Base-by-base conservation (phyloP, 92 coral and sea anemone genomes). In the Isaurus tuberculatus region DNA sequence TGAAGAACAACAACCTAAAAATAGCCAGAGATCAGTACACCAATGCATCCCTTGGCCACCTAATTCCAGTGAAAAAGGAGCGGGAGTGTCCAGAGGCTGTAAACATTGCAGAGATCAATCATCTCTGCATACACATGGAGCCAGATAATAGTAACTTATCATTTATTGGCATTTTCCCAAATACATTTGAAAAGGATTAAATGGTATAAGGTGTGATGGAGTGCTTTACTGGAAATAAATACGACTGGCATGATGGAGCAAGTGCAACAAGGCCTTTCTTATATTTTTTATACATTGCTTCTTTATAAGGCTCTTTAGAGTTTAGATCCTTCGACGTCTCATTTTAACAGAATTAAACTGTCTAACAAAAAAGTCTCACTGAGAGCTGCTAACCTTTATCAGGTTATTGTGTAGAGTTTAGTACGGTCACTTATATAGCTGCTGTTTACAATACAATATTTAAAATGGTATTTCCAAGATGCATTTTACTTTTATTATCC, bases 21-120 rank as follows among this genome's bases (percentile, higher is more conserved):
- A 60, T 60, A 60, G 31, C 65, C 65, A 58, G 29, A 58, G 65
- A 58, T 58, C 65, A 58, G 65, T 58, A n/a, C 29, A 58, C 65
- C 65, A 58, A 58, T 58, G 65, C 65, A 4, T 58, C 65, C 65
- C 65, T 58, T 20, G 28, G 65, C 65, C 65, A 58, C 65, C 65
- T 58, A 13, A 58, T 58, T 58, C 27, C 28, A 58, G 65, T 58
- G 65, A 58, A 23, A 58, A 58, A 58, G 65, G 65, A 58, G 65
- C 27, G 65, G 27, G 28, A 58, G 65, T 58, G 65, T 58, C 65
- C 65, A 58, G 29, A 58, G 65, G 28, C 65, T 19, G 28, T 58
- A 58, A 58, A 58, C 27, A 58, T 58, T 58, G 65, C 65, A 58
- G 29, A n/a, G 65, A 58, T 58, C 28, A 58, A 58, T 19, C 65